Evolutionary conservation across 2,888 invertebrate genomes (phyloP).

Genomic region (Polymixis flavicincta): DNA sequence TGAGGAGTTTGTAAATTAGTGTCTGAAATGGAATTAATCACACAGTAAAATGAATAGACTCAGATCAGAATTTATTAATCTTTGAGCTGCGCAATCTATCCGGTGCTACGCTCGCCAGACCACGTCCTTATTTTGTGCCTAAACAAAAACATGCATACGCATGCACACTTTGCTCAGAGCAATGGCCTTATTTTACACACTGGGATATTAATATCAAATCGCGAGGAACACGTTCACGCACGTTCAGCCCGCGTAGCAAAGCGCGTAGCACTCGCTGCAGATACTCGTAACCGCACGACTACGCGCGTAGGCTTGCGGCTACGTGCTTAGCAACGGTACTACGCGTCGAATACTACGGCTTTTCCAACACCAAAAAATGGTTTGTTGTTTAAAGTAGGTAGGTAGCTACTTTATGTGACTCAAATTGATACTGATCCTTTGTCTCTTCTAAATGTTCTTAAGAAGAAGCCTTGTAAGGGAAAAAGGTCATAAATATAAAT

Average conservation of each 20-base stretch:
- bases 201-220: not conserved
- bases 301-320: slow-evolving; percentile 17
- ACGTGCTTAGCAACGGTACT: slow-evolving; percentile 33
- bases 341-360: not conserved
- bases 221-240: not conserved
- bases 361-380: not conserved
- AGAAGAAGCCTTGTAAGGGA: slow-evolving; percentile 10
- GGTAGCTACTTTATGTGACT: not conserved
- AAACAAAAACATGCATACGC: too few species aligned
- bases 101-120: not conserved
- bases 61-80: not conserved
- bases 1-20: not conserved
- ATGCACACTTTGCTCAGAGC: not conserved
- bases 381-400: not conserved
- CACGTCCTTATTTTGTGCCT: not conserved
- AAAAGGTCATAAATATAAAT: slow-evolving; percentile 45
- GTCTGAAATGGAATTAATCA: not conserved
- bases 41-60: not conserved
- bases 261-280: slow-evolving; percentile 5
- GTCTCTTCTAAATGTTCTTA: not conserved
- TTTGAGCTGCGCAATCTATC: not conserved
- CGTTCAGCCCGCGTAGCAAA: not conserved
- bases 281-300: not conserved
- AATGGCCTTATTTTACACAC: not conserved
- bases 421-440: slow-evolving; percentile 24